Conservation (phyloP, 2,113 vertebrate species). For the Triplophysa tibetana region DNA sequence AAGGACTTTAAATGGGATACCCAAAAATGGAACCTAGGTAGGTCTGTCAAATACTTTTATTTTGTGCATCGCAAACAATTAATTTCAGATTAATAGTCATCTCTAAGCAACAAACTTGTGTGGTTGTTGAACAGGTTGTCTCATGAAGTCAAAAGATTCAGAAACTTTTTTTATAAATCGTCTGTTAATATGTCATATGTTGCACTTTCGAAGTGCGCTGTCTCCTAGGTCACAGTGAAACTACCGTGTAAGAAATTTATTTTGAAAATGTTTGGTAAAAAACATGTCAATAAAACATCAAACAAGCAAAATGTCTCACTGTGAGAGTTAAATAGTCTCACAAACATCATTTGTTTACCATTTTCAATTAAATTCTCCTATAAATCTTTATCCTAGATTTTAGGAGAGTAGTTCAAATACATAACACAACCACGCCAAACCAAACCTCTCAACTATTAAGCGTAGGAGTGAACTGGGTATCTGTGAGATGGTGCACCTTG, state of each 20-base stretch:
- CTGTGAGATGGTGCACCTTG: neutral
- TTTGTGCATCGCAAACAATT: no score
- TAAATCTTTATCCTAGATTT: neutral
- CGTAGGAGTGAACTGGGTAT: conserved; percentile 9
- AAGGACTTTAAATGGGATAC: no score
- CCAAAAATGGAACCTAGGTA: no score
- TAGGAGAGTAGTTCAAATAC: conserved; percentile 3
- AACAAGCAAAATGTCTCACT: neutral
- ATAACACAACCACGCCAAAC: neutral
- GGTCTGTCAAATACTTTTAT: no score
- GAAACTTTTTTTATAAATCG: no score
- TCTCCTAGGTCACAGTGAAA: neutral
- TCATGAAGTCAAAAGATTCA: no score
- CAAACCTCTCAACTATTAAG: neutral
- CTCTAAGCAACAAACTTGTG: no score
- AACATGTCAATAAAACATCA: neutral
- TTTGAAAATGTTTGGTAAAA: conserved; percentile 2
- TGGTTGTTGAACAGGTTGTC: no score
- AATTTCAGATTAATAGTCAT: no score
- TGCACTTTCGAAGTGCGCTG: neutral
- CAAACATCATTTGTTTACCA: neutral
- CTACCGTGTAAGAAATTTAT: neutral
- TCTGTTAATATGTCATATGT: no score
- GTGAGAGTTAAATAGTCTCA: neutral
- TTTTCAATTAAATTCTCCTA: neutral